Base-by-base conservation (phyloP, 2,797 vertebrate genomes). In the Spea hammondii region DNA sequence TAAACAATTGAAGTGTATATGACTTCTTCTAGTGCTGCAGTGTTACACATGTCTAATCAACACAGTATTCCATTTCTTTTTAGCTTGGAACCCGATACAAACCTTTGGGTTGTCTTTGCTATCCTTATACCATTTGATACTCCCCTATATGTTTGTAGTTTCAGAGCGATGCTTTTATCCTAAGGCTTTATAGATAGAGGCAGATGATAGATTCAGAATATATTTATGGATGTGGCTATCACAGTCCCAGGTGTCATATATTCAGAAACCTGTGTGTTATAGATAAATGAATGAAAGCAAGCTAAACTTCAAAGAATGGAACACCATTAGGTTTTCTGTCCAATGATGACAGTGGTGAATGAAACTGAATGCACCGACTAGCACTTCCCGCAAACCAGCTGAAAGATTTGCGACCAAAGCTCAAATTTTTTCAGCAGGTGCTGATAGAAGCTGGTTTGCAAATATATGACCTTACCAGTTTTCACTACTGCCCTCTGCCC, bases 281-380 rank as follows among this genome's bases (percentile, higher is more conserved):
- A 11, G 14, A 57, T 51, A 78, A 48, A 78, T 45, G 46, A 47
- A 47, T 71, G 59, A 71, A 55, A 54, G 55, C 5, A 48, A 60
- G 17, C 12, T 9, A 0, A 11, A 69, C 71, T 69, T 74, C 65
- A 79, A 79, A 79, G 71, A 46, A 54, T 66, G 12, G 59, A 46
- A 62, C 14, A 60, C 13, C 5, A 73, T 73, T 10, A 67, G 4
- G 12, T 7, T 74, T 8, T 13, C 12, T 50, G 5, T 7, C 60
- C 55, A 14, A 4, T 48, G 76, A 72, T 78, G 65, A 79, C 57
- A 70, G 65, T 54, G 59, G 69, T 74, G 32, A 13, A 50, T 64
- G 54, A 44, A 32, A 47, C 12, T 3, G 47, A 13, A 5, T 66
- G 65, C 50, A 67, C 10, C 57, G 69, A 78, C 6, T 71, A 69